These are phyloP conservation scores for Felis catus DNA, from an alignment of 2,113 vertebrate species.

Conservation along the genomic window F.catus_Fca126_mat1.0 CM031416.1:101959501-101960000, in stretches of 20 bases:
- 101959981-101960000: background rate
- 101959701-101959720: slow-evolving; percentile 4
- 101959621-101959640: slow-evolving; percentile 35
- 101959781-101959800: slow-evolving; percentile 64
- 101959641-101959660: slow-evolving; percentile 32
- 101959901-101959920: background rate
- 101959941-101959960: background rate
- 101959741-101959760: slow-evolving; percentile 65
- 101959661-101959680: background rate
- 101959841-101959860: slow-evolving; percentile 57
- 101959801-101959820: slow-evolving; percentile 54
- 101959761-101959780: slow-evolving; percentile 46
- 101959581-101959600: slow-evolving; percentile 64
- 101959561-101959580: background rate
- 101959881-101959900: background rate
- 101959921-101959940: background rate
- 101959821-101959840: slow-evolving; percentile 52
- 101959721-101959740: slow-evolving; percentile 3
- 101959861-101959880: slow-evolving; percentile 30
- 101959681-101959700: no score
- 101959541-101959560: slow-evolving; percentile 59
- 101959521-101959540: slow-evolving; percentile 64
- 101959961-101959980: slow-evolving; percentile 27
- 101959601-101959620: slow-evolving; percentile 39
- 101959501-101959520: slow-evolving; percentile 39